A percentile compares a stretch with the other conserved stretches of the same genome.
Evolutionary conservation across 2,888 invertebrate species (phyloP).

Genomic region (Phyllotreta cruciferae): DNA sequence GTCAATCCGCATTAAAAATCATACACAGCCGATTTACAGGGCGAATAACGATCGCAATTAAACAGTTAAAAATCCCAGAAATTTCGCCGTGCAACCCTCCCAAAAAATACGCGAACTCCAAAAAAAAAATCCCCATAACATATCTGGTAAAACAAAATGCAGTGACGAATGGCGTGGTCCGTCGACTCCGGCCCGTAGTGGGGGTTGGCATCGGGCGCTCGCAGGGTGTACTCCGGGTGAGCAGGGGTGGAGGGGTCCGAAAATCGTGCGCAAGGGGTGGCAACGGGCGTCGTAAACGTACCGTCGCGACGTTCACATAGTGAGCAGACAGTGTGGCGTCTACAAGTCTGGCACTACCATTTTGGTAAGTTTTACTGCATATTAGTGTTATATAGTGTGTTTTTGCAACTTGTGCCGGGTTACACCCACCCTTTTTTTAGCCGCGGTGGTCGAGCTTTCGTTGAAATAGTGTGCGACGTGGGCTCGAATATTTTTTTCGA

Average conservation of each 20-base stretch:
- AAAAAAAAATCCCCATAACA: constrained; percentile 45
- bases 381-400: constrained; percentile 41
- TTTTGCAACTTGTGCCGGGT: constrained; percentile 17
- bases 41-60: too few relatives aligned
- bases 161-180: constrained; percentile 50
- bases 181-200: constrained; percentile 6
- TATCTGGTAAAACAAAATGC: constrained; percentile 53
- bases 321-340: constrained; percentile 63
- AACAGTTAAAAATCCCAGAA: background rate
- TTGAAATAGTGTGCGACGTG: background rate
- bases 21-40: too few relatives aligned
- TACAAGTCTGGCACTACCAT: constrained; percentile 55
- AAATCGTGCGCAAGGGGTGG: constrained; percentile 52
- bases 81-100: constrained; percentile 7
- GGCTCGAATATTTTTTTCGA: too few relatives aligned
- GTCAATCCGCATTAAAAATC: too few relatives aligned
- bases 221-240: constrained; percentile 33
- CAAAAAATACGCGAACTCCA: constrained; percentile 12
- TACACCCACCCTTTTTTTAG: constrained; percentile 14
- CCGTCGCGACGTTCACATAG: constrained; percentile 66
- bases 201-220: constrained; percentile 22
- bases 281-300: constrained; percentile 64
- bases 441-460: background rate
- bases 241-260: constrained; percentile 53
- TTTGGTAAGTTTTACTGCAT: constrained; percentile 51